Evolutionary conservation across 2,797 vertebrate species (phyloP).

Genomic region (Glyptemys insculpta): DNA sequence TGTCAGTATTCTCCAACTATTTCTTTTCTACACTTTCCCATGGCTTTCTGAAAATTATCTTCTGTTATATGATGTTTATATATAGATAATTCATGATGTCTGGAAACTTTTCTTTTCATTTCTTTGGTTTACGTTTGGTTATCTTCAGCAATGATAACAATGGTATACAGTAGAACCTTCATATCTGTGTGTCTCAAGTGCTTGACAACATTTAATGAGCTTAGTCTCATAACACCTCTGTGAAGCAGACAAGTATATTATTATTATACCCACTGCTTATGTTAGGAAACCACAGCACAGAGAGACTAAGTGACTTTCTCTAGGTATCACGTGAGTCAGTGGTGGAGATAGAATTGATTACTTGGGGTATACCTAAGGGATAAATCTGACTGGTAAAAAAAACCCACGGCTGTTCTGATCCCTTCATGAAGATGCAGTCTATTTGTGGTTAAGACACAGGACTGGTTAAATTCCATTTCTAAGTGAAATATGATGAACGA

Average conservation of each 20-base stretch:
- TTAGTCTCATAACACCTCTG: neutral
- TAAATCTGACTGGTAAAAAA: too few species aligned
- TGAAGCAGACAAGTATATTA: neutral
- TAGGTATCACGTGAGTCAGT: neutral
- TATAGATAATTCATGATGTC: neutral
- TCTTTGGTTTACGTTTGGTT: neutral
- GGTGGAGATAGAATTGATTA: neutral
- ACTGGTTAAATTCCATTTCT: neutral
- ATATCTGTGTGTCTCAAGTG: neutral
- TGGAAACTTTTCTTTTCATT: neutral
- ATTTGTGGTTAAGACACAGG: neutral
- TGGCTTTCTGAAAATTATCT: constrained; percentile 7
- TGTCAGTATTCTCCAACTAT: neutral
- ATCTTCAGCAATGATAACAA: neutral
- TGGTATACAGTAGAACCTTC: neutral
- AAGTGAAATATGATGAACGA: neutral
- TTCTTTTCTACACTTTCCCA: neutral
- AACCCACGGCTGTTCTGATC: too few species aligned
- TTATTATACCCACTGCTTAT: neutral
- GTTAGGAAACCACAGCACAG: neutral
- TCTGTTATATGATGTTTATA: neutral
- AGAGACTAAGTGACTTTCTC: neutral
- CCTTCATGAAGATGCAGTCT: too few species aligned
- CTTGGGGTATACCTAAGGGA: too few species aligned
- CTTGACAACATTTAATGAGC: neutral